phyloP scores from a whole-genome alignment of 2,888 invertebrate species.

The Ectemnius lituratus region DNA sequence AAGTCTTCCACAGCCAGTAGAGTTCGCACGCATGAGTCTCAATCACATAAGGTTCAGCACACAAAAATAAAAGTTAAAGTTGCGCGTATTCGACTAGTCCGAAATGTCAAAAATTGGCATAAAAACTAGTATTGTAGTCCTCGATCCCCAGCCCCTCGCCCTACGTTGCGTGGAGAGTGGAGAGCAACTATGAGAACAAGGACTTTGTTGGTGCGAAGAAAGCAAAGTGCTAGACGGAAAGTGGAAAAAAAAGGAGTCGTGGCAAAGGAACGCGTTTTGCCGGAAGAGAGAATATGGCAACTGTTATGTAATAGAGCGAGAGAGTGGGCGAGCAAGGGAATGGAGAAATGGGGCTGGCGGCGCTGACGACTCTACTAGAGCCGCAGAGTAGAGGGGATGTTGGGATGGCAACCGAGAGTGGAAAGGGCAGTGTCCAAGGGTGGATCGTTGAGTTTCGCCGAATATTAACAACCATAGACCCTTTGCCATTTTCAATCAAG shows the following conservation, averaged over 20 bases:
- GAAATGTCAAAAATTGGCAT: too few species aligned
- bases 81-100: too few species aligned
- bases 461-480: background rate
- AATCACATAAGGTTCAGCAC: slow-evolving; percentile 3
- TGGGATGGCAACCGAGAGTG: slow-evolving; percentile 23
- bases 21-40: slow-evolving; percentile 23
- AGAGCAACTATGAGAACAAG: background rate
- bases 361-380: background rate
- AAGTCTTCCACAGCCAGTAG: slow-evolving; percentile 26
- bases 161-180: background rate
- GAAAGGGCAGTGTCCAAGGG: slow-evolving; percentile 54
- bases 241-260: slow-evolving; percentile 10
- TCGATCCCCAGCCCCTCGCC: too few species aligned
- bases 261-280: slow-evolving; percentile 16
- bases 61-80: background rate
- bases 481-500: background rate
- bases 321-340: slow-evolving; percentile 18
- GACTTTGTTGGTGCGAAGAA: background rate
- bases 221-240: slow-evolving; percentile 4
- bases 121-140: too few species aligned
- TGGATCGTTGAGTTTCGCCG: slow-evolving; percentile 33
- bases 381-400: background rate
- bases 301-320: slow-evolving; percentile 53
- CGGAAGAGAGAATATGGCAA: slow-evolving; percentile 40
- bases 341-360: slow-evolving; percentile 17